Evolutionary conservation across 92 coral and sea anemone genomes (phyloP), one percentile per base, ranked within the genome.

Genomic region (Siderastrea radians): DNA sequence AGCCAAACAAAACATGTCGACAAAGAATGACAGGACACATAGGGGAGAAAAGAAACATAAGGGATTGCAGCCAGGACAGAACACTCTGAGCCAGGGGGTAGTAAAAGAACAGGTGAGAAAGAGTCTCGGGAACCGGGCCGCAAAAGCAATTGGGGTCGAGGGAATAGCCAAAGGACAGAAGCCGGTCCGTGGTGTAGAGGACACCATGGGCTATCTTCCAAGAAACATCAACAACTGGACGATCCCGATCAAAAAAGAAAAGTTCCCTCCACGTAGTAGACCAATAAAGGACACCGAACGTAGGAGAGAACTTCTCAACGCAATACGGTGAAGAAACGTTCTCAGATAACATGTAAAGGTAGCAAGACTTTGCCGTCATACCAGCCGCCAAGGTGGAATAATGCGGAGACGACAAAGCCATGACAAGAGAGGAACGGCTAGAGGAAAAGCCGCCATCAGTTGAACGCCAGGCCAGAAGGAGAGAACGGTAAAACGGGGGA

Each of bases 131-230:
- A 4, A 3, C 44, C 1, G 3, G 0, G 2, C 70, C 70, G 19
- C 70, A 65, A 0, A 65, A 65, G 45, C 70, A 65, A 4, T 5
- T 15, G 44, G 45, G 3, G 3, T 4, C 44, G 0, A 65, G 44
- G 9, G n/a, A 8, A 4, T 16, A 65, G 6, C 70, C 7, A n/a
- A 26, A 65, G 0, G 70, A 26, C 0, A 2, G 2, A 4, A 65
- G 70, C 7, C 70, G 38, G 0, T 65, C 70, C n/a, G 88, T 89
- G 2, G 84, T 83, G 61, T 89, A 83, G 7, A 88, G 75, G 11
- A 69, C 75, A 2, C 88, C 67, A 1, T 65, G 70, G 45, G 70
- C 70, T 1, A 88, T 65, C 48, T 83, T 66, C 89, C 89, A 90
- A 44, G 26, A 49, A 38, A 60, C 10, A 13, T 84, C 87, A 1